Conservation (phyloP, 2,113 vertebrate species). For the Empidonax traillii region DNA sequence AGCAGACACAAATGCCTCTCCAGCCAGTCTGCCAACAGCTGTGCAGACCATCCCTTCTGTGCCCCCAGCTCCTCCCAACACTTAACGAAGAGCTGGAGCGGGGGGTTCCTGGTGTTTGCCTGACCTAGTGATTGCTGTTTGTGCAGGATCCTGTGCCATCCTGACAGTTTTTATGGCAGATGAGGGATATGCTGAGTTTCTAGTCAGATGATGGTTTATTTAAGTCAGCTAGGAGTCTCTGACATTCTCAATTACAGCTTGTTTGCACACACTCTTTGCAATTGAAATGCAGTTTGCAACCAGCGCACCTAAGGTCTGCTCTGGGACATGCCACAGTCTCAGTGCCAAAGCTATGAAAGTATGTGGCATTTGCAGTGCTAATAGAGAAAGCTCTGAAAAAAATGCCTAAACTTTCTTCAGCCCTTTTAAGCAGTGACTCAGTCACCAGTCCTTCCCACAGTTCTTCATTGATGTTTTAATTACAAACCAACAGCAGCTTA, state of each 20-base stretch:
- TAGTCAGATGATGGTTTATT: background rate
- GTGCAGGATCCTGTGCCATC: background rate
- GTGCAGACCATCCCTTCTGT: background rate
- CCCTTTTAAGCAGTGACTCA: background rate
- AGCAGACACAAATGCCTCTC: background rate
- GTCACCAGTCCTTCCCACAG: background rate
- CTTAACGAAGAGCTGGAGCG: too few species aligned
- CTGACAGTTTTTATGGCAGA: background rate
- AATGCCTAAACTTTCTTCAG: background rate
- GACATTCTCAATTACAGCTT: conserved; percentile 37
- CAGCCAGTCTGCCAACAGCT: background rate
- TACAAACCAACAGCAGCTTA: background rate
- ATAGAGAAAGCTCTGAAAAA: background rate
- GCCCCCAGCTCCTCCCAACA: background rate
- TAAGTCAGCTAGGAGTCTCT: conserved; percentile 2
- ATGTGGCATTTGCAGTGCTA: conserved; percentile 56
- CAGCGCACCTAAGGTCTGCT: background rate
- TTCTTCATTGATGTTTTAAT: background rate
- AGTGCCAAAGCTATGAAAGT: background rate
- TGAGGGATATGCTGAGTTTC: background rate
- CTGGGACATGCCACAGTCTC: background rate
- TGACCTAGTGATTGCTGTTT: fast-evolving
- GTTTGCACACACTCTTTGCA: conserved; percentile 24
- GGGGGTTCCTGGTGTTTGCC: background rate
- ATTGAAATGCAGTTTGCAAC: conserved; percentile 2